Evolutionary conservation across 2,797 vertebrate genomes (phyloP).

Genomic region (Malurus leucopterus): DNA sequence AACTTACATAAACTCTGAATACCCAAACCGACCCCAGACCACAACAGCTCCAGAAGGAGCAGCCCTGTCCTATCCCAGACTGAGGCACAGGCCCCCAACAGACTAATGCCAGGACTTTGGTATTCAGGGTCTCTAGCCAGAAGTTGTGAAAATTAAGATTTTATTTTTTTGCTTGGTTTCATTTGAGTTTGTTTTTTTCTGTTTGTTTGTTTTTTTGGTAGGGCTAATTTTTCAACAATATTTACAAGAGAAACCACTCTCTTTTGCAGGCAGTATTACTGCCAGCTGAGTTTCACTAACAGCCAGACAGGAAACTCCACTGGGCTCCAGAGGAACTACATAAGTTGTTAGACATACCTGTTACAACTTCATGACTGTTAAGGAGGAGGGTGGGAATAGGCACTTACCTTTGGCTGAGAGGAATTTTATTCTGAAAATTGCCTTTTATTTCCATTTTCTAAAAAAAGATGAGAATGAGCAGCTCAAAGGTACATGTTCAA

Average conservation of each 20-base stretch:
- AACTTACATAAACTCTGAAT: not conserved
- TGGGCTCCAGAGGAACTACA: not conserved
- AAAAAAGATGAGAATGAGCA: not conserved
- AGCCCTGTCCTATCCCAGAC: not conserved
- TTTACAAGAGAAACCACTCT: not conserved
- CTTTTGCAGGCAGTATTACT: not conserved
- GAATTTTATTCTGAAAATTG: not conserved
- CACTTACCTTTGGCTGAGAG: not conserved
- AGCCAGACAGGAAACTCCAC: not conserved
- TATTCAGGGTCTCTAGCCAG: not conserved
- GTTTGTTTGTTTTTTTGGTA: not conserved
- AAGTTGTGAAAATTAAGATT: not conserved
- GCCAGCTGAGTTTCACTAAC: not conserved
- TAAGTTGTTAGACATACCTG: not conserved
- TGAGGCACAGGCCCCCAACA: rapidly evolving
- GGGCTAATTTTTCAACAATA: not conserved
- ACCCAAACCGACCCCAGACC: not conserved
- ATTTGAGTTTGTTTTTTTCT: not conserved
- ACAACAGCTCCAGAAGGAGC: not conserved
- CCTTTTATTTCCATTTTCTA: not conserved
- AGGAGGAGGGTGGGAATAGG: not conserved
- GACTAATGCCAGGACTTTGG: not conserved
- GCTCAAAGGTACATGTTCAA: not conserved
- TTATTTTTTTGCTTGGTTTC: not conserved
- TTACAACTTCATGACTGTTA: not conserved